A percentile compares a stretch with the other conserved stretches of the same genome.
Conservation (phyloP, 2,888 invertebrate genomes). For the Callosobruchus maculatus region DNA sequence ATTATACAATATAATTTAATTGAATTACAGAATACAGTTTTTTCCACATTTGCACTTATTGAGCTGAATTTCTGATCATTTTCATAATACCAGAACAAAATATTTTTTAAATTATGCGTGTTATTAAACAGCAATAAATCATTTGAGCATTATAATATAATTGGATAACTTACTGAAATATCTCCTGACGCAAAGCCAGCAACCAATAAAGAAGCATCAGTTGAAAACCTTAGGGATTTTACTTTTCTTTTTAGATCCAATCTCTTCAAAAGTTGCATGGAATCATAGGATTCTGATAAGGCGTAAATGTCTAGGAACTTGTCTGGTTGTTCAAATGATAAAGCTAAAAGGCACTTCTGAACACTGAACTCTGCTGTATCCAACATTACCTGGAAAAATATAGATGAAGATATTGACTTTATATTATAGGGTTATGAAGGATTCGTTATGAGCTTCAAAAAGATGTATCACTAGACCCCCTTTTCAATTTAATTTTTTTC, state of each 20-base stretch:
- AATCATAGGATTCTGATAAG: conserved; percentile 1
- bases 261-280: conserved; percentile 3
- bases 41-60: no score
- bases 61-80: no score
- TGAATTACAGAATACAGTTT: no score
- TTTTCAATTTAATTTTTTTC: no score
- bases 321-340: conserved; percentile 9
- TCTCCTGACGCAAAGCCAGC: conserved; percentile 61
- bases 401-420: background rate
- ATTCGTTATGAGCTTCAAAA: no score
- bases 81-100: no score
- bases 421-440: no score
- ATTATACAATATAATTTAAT: background rate
- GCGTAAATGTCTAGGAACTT: conserved; percentile 15
- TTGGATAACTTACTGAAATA: conserved; percentile 55
- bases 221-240: conserved; percentile 43
- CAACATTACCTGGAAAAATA: background rate
- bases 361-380: conserved; percentile 11
- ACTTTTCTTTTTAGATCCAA: conserved; percentile 21
- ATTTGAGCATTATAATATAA: background rate
- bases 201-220: conserved; percentile 59
- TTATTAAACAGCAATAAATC: no score
- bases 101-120: no score
- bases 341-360: conserved; percentile 10
- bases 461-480: no score